Percentiles rank a stretch among this genome's conserved stretches.
Conservation (phyloP, 2,797 vertebrate species). For the Stomatorhinus walkeri region DNA sequence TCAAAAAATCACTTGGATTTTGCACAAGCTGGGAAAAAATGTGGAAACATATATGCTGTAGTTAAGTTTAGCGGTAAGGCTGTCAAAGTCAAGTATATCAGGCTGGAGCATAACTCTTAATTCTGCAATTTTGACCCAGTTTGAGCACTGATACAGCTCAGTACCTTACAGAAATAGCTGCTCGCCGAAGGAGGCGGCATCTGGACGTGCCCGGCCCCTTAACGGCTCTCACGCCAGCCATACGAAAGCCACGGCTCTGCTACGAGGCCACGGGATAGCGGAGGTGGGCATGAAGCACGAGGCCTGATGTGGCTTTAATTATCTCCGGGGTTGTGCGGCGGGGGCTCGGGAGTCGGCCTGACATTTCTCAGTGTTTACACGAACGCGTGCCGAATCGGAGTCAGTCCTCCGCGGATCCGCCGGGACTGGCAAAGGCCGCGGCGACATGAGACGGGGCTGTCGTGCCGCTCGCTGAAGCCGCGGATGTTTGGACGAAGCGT, state of each 20-base stretch:
- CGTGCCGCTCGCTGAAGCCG: background rate
- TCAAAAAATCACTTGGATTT: background rate
- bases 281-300: background rate
- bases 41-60: background rate
- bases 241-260: background rate
- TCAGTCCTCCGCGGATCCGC: background rate
- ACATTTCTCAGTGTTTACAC: constrained; percentile 24
- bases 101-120: background rate
- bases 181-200: background rate
- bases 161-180: background rate
- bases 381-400: background rate
- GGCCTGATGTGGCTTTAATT: constrained; percentile 12
- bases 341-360: background rate
- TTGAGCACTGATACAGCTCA: background rate
- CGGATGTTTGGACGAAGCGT: background rate
- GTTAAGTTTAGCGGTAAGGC: background rate
- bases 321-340: constrained; percentile 5
- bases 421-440: background rate
- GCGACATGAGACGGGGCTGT: background rate
- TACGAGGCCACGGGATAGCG: background rate
- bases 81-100: background rate
- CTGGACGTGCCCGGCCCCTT: background rate
- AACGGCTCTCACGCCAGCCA: background rate
- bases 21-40: background rate
- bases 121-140: constrained; percentile 1